Evolutionary conservation across 2,113 vertebrate species (phyloP).

Genomic region (Columba janthina): DNA sequence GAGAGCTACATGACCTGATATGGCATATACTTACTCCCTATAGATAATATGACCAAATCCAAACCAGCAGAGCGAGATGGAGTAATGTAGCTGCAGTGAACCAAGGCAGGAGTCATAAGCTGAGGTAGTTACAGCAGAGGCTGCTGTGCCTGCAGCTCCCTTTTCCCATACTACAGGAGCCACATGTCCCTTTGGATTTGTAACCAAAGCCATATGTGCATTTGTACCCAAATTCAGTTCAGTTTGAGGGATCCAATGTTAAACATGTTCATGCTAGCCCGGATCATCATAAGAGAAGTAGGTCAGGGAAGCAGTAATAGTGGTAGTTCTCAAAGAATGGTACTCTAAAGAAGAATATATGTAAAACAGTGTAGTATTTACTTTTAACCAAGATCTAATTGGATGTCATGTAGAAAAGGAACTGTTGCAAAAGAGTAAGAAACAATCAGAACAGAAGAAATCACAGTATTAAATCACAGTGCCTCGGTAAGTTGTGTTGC

Average conservation of each 20-base stretch:
- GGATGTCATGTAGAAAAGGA: neutral
- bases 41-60: neutral
- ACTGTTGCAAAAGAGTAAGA: neutral
- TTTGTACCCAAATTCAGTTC: neutral
- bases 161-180: neutral
- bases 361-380: neutral
- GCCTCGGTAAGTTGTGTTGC: neutral
- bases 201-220: neutral
- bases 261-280: neutral
- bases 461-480: neutral
- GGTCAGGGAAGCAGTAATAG: neutral
- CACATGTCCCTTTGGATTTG: neutral
- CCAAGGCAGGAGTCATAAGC: fast-evolving
- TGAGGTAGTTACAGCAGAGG: neutral
- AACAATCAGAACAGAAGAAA: neutral
- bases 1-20: neutral
- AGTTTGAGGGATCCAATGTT: neutral
- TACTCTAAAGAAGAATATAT: neutral
- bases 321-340: neutral
- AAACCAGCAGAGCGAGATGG: neutral
- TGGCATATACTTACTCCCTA: neutral
- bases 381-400: neutral
- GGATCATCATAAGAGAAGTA: neutral
- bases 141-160: neutral
- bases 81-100: neutral